Evolutionary conservation across 2,797 vertebrate species (phyloP).

Genomic region (Chaetodon trifasciatus): DNA sequence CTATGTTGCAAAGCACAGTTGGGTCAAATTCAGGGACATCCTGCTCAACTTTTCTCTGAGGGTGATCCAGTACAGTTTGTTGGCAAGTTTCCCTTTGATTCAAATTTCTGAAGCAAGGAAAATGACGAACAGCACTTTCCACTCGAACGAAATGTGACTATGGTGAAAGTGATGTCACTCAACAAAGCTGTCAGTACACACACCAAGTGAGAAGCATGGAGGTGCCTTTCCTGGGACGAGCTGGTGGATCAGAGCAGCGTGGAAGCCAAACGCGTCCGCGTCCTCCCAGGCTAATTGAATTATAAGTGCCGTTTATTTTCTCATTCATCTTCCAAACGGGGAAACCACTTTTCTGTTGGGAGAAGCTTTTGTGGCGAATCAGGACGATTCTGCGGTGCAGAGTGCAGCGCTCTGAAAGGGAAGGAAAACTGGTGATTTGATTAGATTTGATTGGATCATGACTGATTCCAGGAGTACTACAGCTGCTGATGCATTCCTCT

Average conservation of each 20-base stretch:
- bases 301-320: constrained; percentile 44
- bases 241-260: constrained; percentile 40
- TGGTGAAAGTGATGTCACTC: constrained; percentile 1
- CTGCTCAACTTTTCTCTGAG: not conserved
- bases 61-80: not conserved
- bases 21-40: not conserved
- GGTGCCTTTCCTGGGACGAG: not conserved
- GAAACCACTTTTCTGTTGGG: constrained; percentile 9
- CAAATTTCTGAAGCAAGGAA: not conserved
- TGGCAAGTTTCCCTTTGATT: not conserved
- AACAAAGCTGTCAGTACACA: constrained; percentile 1
- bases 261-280: constrained; percentile 30
- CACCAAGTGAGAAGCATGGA: not conserved
- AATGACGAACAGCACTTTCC: not conserved
- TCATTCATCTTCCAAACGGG: constrained; percentile 33
- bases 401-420: not conserved
- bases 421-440: constrained; percentile 27
- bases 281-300: constrained; percentile 47
- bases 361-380: constrained; percentile 24
- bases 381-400: not conserved
- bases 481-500: not conserved
- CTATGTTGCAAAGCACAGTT: not conserved
- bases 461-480: not conserved
- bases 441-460: constrained; percentile 10
- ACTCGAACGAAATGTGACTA: constrained; percentile 1